Base-by-base conservation (phyloP, 2,113 vertebrate genomes). In the Cyprinodon variegatus region DNA sequence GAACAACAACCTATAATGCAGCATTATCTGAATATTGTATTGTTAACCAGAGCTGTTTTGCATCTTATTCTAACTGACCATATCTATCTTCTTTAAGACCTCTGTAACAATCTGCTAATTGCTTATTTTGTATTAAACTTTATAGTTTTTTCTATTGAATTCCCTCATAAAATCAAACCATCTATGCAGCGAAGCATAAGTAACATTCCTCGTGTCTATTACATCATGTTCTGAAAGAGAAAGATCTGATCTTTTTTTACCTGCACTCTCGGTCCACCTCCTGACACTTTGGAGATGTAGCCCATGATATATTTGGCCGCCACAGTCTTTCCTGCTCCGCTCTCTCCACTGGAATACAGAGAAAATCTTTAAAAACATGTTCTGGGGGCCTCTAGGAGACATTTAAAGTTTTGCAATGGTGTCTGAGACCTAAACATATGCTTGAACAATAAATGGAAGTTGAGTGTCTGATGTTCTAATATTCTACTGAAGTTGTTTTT, bases 271-370 rank as follows among this genome's bases (percentile, higher is more conserved):
- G 96, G 91, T 50, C 98, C 98, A 11, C 98, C 98, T 73, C 98
- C 98, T 6, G 98, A 99, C 70, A 99, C 95, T 89, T 95, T 96
- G 66, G 98, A 99, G 90, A 99, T 83, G 65, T 99, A 99, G 85
- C 97, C 74, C 97, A 99, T 99, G 60, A 99, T 99, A 50, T 98
- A 99, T 81, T 99, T 99, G 76, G 98, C 98, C 74, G 97, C 98
- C 60, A 99, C 98, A 0, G 98, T 99, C 92, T 99, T 99, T 12
- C 98, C 98, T 40, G 98, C 97, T 70, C 98, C 98, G 11, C 98
- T 99, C 90, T 99, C 98, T 3, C 98, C 98, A 61, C 98, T 99
- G 79, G 74, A 85, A 88, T 83, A 83, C 50, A 74, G 3, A 50
- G 12, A 67, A 48, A 50, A 50, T 50, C 40, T 41, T 67, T 46